Evolutionary conservation across 2,888 invertebrate species (phyloP).

Genomic region (Octonoba sinensis): DNA sequence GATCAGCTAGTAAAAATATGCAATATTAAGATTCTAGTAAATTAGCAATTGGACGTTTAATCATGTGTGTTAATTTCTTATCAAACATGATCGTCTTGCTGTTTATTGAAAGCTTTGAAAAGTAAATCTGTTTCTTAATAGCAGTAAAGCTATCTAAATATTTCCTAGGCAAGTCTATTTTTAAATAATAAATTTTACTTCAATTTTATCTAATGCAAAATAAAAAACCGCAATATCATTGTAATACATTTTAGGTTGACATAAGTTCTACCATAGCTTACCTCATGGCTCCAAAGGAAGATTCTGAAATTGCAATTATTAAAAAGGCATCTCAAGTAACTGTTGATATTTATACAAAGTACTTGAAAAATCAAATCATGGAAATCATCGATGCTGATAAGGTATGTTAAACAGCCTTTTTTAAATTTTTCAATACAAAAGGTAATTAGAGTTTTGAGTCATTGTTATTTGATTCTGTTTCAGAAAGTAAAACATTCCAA

Average conservation of each 20-base stretch:
- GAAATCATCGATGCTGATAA: constrained; percentile 98
- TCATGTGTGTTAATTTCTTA: no score
- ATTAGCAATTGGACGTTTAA: no score
- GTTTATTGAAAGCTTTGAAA: no score
- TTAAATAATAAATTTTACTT: no score
- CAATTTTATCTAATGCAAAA: no score
- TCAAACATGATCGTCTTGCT: no score
- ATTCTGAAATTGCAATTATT: constrained; percentile 87
- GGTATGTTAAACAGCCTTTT: constrained; percentile 73
- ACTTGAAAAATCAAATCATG: constrained; percentile 97
- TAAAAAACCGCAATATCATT: no score
- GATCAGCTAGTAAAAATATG: no score
- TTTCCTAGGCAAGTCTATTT: no score
- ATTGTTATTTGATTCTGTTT: constrained; percentile 36
- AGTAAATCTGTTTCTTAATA: no score
- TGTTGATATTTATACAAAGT: constrained; percentile 95
- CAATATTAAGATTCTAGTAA: no score
- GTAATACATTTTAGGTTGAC: constrained; percentile 77
- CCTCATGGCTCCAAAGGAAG: constrained; percentile 95
- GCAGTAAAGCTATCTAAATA: no score
- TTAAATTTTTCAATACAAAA: background rate
- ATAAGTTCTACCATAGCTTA: constrained; percentile 86
- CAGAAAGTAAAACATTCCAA: constrained; percentile 97
- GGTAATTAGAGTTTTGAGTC: background rate
- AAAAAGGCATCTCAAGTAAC: constrained; percentile 94